Evolutionary conservation across 2,113 vertebrate species (phyloP).

Genomic region (Toxotes chatareus): DNA sequence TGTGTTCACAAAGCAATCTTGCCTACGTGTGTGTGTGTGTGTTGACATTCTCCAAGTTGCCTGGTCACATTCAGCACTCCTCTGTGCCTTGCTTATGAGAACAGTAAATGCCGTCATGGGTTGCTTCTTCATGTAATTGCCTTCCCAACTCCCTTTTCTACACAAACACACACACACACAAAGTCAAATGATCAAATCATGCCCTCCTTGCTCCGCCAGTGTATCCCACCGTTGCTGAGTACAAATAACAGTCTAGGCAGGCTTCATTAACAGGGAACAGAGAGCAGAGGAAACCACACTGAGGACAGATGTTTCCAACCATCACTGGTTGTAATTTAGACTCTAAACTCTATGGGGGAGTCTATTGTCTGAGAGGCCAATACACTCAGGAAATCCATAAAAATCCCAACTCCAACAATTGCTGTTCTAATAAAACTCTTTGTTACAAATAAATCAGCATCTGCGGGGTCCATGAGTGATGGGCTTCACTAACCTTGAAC

Average conservation of each 20-base stretch:
- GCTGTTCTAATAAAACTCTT: constrained; percentile 15
- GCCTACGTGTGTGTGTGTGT: constrained; percentile 20
- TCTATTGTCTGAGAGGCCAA: constrained; percentile 18
- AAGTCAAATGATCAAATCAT: background rate
- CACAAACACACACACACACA: constrained; percentile 3
- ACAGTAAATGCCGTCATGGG: constrained; percentile 74
- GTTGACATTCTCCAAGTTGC: constrained; percentile 17
- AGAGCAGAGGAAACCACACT: constrained; percentile 58
- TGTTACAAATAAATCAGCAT: constrained; percentile 6
- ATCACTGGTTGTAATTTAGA: constrained; percentile 35
- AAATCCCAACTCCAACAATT: constrained; percentile 18
- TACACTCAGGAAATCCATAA: constrained; percentile 45
- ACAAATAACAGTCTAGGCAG: constrained; percentile 54
- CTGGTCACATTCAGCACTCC: constrained; percentile 53
- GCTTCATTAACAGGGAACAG: constrained; percentile 66
- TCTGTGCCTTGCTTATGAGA: constrained; percentile 58
- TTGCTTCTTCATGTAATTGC: constrained; percentile 75
- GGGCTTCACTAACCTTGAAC: background rate
- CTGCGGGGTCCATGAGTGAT: background rate
- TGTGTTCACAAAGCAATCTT: background rate
- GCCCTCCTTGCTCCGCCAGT: constrained; percentile 9
- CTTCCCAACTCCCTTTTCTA: constrained; percentile 20
- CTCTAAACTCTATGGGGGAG: constrained; percentile 21
- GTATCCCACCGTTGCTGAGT: constrained; percentile 10
- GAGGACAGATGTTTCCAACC: constrained; percentile 70